phyloP scores from a whole-genome alignment of 92 coral and sea anemone genomes.

The Epizoanthus stellaris region DNA sequence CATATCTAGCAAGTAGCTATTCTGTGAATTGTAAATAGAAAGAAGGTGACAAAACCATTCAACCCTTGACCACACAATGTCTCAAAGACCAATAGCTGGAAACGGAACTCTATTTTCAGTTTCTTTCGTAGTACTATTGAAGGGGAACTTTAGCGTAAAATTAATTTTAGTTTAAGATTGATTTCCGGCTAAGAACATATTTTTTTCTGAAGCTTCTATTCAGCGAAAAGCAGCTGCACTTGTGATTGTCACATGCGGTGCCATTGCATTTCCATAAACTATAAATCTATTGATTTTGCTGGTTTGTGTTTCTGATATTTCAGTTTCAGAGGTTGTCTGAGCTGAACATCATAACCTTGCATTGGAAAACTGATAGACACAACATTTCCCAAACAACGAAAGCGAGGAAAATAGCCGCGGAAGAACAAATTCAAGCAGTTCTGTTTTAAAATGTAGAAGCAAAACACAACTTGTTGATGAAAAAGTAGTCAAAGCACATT shows the following conservation, averaged over 20 bases:
- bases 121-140: not conserved
- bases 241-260: not conserved
- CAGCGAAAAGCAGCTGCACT: not conserved
- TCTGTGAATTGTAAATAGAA: not conserved
- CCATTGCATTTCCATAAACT: not conserved
- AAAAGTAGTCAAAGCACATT: not conserved
- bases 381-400: too few relatives aligned
- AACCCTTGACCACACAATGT: not conserved
- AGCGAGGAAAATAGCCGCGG: not conserved
- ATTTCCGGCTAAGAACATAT: not conserved
- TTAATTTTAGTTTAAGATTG: not conserved
- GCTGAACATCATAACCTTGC: too few relatives aligned
- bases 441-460: not conserved
- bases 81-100: not conserved
- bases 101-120: not conserved
- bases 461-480: slow-evolving; percentile 5
- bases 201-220: not conserved
- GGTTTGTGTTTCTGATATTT: not conserved
- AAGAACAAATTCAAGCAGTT: not conserved
- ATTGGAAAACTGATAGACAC: not conserved
- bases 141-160: not conserved
- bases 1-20: not conserved
- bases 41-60: not conserved
- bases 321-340: not conserved
- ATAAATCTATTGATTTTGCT: not conserved